phyloP scores from a whole-genome alignment of 2,797 vertebrate genomes.

The Nyctibius grandis region DNA sequence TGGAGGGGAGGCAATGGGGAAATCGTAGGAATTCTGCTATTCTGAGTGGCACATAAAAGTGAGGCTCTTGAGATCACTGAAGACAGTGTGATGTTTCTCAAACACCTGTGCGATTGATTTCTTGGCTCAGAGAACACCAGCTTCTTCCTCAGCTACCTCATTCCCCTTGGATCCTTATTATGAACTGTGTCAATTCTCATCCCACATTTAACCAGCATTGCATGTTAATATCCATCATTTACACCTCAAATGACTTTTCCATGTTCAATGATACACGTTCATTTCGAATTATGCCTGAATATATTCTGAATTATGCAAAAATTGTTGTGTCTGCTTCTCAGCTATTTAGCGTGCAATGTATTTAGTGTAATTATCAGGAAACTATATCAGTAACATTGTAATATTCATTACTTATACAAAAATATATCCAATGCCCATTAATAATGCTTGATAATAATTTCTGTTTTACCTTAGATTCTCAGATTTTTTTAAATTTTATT shows the following conservation, averaged over 20 bases:
- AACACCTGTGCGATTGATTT: not conserved
- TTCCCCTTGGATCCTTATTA: not conserved
- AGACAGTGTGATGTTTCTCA: not conserved
- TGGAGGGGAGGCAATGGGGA: rapidly evolving
- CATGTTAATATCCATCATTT: not conserved
- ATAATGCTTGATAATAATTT: not conserved
- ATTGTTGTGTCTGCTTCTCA: not conserved
- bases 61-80: not conserved
- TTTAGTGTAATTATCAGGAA: conserved; percentile 1
- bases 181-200: not conserved
- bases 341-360: not conserved
- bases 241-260: not conserved
- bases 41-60: not conserved
- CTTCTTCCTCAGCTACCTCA: not conserved
- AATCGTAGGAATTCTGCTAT: not conserved
- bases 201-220: not conserved
- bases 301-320: not conserved
- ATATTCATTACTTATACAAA: not conserved
- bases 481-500: not conserved
- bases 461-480: not conserved
- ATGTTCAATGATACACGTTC: not conserved
- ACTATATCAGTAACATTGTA: not conserved
- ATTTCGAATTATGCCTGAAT: not conserved
- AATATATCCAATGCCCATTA: not conserved
- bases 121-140: not conserved